Conservation (phyloP, 2,797 vertebrate genomes). For the Lithobates pipiens region DNA sequence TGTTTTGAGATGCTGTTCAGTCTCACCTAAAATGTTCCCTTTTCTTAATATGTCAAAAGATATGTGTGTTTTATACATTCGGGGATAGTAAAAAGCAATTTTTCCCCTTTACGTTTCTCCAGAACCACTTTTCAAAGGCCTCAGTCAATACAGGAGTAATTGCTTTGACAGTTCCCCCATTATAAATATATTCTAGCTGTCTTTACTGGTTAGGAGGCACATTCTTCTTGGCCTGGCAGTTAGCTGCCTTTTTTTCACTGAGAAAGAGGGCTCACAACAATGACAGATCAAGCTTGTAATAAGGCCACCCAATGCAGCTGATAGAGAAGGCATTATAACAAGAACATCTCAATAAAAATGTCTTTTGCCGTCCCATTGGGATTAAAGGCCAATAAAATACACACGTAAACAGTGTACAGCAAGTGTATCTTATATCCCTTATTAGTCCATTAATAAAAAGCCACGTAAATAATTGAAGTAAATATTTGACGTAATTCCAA, state of each 20-base stretch:
- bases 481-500: too few species aligned
- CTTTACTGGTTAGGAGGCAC: background rate
- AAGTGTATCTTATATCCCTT: too few species aligned
- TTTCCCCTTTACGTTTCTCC: background rate
- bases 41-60: background rate
- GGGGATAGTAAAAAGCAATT: constrained; percentile 17
- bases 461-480: too few species aligned
- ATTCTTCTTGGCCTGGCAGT: background rate
- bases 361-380: too few species aligned
- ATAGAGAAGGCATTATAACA: background rate
- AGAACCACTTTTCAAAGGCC: constrained; percentile 15
- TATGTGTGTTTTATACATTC: background rate
- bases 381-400: too few species aligned
- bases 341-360: background rate
- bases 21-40: background rate
- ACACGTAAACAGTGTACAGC: too few species aligned
- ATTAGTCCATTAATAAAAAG: too few species aligned
- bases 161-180: constrained; percentile 29
- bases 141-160: constrained; percentile 24
- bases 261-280: background rate
- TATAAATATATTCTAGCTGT: constrained; percentile 19
- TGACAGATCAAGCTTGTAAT: background rate
- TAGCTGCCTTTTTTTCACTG: background rate
- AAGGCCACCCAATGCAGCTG: too few species aligned
- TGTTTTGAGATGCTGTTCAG: background rate